phyloP scores from a whole-genome alignment of 2,888 invertebrate species.

The Drosophila maculinotata region DNA sequence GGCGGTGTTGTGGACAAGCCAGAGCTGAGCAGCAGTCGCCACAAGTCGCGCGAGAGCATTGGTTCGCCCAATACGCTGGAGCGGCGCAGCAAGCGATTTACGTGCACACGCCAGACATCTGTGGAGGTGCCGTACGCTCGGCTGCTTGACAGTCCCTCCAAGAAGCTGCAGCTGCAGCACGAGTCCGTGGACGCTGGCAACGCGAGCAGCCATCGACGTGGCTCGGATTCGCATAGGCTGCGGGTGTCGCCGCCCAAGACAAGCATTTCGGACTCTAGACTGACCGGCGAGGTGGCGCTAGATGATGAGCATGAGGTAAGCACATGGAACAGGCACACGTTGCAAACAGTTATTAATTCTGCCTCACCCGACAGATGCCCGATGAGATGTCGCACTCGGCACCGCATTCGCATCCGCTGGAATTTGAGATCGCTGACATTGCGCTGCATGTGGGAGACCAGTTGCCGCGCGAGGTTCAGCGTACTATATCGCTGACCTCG shows the following conservation, averaged over 20 bases:
- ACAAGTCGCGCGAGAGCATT: constrained; percentile 84
- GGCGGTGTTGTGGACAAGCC: constrained; percentile 66
- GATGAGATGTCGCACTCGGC: constrained; percentile 85
- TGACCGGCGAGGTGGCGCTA: constrained; percentile 90
- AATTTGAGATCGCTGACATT: constrained; percentile 85
- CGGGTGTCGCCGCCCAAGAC: constrained; percentile 90
- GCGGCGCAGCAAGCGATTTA: constrained; percentile 87
- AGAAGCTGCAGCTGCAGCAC: constrained; percentile 81
- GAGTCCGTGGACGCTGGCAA: constrained; percentile 86
- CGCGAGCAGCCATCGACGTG: constrained; percentile 86
- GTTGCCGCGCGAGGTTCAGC: constrained; percentile 86
- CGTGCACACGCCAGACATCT: constrained; percentile 86
- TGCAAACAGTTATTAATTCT: background rate
- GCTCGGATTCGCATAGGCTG: constrained; percentile 83
- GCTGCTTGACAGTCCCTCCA: constrained; percentile 88
- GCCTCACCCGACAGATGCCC: constrained; percentile 72
- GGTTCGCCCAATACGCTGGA: constrained; percentile 84
- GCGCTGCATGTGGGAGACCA: constrained; percentile 81
- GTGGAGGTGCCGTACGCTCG: constrained; percentile 91
- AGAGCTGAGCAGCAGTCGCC: constrained; percentile 75
- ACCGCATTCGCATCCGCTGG: constrained; percentile 84
- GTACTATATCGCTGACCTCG: constrained; percentile 94
- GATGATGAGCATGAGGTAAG: constrained; percentile 86
- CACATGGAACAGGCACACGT: background rate
- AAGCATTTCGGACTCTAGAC: constrained; percentile 93